Evolutionary conservation across 2,888 invertebrate genomes (phyloP).

Genomic region (Pyrrhosoma nymphula): DNA sequence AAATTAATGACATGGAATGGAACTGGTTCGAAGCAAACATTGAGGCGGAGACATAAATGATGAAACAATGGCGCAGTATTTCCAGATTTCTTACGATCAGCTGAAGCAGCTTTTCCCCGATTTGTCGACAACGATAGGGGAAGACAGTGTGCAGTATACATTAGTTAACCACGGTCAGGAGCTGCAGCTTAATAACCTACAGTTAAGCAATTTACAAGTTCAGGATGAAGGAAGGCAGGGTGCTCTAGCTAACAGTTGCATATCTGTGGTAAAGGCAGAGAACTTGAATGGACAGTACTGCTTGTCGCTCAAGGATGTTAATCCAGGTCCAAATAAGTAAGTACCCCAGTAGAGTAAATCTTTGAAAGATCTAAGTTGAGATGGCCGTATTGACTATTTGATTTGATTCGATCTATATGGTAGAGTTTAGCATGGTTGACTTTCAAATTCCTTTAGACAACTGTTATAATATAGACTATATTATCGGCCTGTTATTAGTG

Average conservation of each 20-base stretch:
- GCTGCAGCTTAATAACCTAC: constrained; percentile 8
- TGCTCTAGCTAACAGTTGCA: constrained; percentile 30
- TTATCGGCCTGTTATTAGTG: not conserved
- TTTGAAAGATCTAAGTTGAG: not conserved
- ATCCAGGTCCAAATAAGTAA: constrained; percentile 47
- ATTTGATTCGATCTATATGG: not conserved
- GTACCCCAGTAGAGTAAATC: not conserved
- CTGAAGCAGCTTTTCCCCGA: constrained; percentile 55
- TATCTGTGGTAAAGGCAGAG: constrained; percentile 47
- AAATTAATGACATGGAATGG: not conserved
- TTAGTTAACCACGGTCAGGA: constrained; percentile 43
- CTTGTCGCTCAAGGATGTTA: constrained; percentile 39
- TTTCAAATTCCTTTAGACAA: not conserved
- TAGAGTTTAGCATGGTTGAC: not conserved
- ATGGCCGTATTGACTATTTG: not conserved
- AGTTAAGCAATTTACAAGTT: constrained; percentile 46
- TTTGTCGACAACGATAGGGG: constrained; percentile 34
- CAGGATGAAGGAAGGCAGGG: constrained; percentile 47
- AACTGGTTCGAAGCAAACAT: not conserved
- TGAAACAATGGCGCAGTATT: constrained; percentile 62
- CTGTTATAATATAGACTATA: not conserved
- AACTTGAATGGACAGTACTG: constrained; percentile 51
- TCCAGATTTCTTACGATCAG: constrained; percentile 58
- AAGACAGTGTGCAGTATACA: constrained; percentile 50
- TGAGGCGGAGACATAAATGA: constrained; percentile 30